Evolutionary conservation across 2,113 vertebrate genomes (phyloP).

Genomic region (Sula dactylatra): DNA sequence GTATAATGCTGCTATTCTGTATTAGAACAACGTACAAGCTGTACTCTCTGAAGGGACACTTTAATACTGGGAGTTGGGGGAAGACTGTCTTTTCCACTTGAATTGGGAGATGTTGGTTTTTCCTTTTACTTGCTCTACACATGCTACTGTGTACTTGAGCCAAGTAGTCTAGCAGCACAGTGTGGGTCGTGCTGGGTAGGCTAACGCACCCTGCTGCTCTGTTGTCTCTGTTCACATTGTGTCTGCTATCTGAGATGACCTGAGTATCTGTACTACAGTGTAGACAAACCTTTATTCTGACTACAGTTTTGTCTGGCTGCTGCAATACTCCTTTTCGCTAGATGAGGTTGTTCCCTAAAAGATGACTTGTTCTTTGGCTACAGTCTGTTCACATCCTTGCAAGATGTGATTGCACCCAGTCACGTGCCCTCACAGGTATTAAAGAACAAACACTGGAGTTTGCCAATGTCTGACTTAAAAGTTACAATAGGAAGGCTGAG

Average conservation of each 20-base stretch:
- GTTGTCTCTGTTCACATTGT: background rate
- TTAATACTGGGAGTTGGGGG: fast-evolving
- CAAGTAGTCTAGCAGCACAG: background rate
- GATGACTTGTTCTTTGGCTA: background rate
- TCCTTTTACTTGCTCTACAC: background rate
- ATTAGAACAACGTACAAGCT: fast-evolving
- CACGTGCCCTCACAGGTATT: background rate
- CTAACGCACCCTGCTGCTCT: background rate
- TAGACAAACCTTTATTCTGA: background rate
- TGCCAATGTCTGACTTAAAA: background rate
- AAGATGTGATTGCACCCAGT: fast-evolving
- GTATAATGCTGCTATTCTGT: background rate
- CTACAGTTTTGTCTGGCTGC: background rate
- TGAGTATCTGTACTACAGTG: background rate
- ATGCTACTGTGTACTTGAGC: fast-evolving
- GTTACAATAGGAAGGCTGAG: background rate
- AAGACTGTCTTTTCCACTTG: background rate
- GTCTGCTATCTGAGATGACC: background rate
- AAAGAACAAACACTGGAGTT: background rate
- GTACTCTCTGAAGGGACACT: background rate
- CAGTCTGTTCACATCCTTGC: background rate
- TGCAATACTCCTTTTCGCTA: background rate
- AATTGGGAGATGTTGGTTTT: background rate
- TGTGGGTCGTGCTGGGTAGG: background rate
- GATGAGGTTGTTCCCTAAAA: background rate